A percentile compares a stretch with the other conserved stretches of the same genome.
Conservation (phyloP, 2,797 vertebrate species). For the Ataeniobius toweri region DNA sequence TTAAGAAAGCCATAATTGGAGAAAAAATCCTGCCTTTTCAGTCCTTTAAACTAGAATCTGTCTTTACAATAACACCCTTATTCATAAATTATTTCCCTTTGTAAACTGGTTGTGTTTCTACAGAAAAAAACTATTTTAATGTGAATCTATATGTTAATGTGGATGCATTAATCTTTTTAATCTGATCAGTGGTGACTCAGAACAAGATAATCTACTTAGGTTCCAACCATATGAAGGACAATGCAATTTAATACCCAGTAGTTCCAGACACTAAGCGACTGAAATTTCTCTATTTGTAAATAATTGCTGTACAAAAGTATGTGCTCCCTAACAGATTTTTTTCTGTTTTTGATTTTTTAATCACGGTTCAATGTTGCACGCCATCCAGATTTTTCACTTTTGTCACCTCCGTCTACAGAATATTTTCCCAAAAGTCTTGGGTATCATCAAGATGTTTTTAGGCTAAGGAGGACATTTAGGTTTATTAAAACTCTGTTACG, state of each 20-base stretch:
- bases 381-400: not conserved
- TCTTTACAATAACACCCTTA: not conserved
- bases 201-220: conserved; percentile 13
- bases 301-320: too few relatives aligned
- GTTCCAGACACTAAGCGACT: conserved; percentile 1
- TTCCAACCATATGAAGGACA: conserved; percentile 6
- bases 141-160: conserved; percentile 22
- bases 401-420: not conserved
- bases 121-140: conserved; percentile 16
- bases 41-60: not conserved
- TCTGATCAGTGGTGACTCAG: conserved; percentile 35
- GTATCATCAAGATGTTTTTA: not conserved
- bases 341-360: not conserved
- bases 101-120: conserved; percentile 25
- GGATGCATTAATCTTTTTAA: conserved; percentile 14
- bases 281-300: conserved; percentile 3
- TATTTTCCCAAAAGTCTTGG: not conserved
- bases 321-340: not conserved
- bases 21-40: not conserved
- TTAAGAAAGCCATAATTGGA: not conserved
- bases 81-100: not conserved
- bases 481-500: not conserved
- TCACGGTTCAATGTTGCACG: not conserved
- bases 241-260: conserved; percentile 14
- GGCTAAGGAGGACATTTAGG: not conserved